Evolutionary conservation across 2,113 vertebrate species (phyloP).

Genomic region (Python bivittatus): DNA sequence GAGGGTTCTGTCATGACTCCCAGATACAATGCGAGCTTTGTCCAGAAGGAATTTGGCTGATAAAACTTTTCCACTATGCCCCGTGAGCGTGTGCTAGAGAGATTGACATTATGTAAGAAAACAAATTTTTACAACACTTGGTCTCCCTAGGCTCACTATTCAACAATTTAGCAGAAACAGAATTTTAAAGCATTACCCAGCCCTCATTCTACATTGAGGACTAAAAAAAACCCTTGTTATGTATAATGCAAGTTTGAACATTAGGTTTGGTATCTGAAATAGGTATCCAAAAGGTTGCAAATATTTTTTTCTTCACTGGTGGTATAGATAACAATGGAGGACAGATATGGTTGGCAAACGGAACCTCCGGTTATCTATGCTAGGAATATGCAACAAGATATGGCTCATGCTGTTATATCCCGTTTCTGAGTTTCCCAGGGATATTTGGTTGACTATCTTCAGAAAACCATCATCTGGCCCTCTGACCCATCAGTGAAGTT

Average conservation of each 20-base stretch:
- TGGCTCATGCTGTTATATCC: not conserved
- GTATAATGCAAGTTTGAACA: not conserved
- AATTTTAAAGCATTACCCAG: not conserved
- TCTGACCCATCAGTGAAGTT: not conserved
- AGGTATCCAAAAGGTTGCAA: not conserved
- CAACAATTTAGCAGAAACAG: not conserved
- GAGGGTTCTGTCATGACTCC: constrained; percentile 95
- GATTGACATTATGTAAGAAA: not conserved
- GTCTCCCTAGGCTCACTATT: not conserved
- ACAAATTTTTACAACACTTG: not conserved
- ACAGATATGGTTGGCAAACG: not conserved
- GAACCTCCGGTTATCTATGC: not conserved
- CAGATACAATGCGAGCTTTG: constrained; percentile 95
- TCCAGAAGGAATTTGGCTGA: constrained; percentile 95
- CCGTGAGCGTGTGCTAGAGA: constrained; percentile 92
- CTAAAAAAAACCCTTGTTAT: not conserved
- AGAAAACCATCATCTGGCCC: not conserved
- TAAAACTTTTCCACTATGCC: constrained; percentile 96
- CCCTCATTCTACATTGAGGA: not conserved
- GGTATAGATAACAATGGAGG: not conserved
- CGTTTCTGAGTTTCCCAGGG: not conserved
- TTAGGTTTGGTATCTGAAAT: not conserved
- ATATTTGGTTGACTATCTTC: not conserved
- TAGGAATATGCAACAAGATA: not conserved
- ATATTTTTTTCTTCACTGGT: not conserved